Evolutionary conservation across 2,113 vertebrate species (phyloP).

Genomic region (Cheilinus undulatus): DNA sequence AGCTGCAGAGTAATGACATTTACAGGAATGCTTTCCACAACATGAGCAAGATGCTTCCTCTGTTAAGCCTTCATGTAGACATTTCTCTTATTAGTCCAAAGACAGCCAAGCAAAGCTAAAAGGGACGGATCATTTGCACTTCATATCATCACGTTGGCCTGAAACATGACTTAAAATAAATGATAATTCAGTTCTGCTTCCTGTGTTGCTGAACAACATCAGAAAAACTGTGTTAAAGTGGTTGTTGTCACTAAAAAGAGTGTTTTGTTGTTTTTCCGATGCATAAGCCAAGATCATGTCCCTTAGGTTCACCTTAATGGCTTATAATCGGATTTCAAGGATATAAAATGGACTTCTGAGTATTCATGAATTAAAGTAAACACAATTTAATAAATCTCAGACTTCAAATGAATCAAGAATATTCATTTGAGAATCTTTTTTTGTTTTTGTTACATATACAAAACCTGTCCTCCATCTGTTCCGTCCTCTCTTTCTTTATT

Average conservation of each 20-base stretch:
- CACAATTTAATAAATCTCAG: too few species aligned
- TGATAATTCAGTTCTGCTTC: too few species aligned
- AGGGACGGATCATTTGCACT: not conserved
- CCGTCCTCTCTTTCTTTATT: not conserved
- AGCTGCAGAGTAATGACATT: constrained; percentile 33
- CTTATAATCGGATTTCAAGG: not conserved
- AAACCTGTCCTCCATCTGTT: not conserved
- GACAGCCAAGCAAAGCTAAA: too few species aligned
- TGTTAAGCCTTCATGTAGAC: too few species aligned
- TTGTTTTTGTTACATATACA: too few species aligned
- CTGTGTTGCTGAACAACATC: too few species aligned
- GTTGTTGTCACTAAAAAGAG: too few species aligned
- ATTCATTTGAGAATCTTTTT: too few species aligned
- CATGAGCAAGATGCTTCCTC: constrained; percentile 12
- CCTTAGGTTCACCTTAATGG: not conserved
- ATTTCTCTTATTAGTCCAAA: constrained; percentile 9
- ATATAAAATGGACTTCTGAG: not conserved
- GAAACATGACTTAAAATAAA: too few species aligned
- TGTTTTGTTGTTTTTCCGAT: too few species aligned
- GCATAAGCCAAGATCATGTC: not conserved
- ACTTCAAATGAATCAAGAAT: too few species aligned
- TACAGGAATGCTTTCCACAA: constrained; percentile 44
- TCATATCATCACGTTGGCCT: too few species aligned
- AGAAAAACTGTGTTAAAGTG: not conserved
- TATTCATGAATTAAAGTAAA: not conserved